Percentiles rank a stretch among this genome's conserved stretches.
Evolutionary conservation across 2,113 vertebrate genomes (phyloP).

Genomic region (Steatornis caripensis): DNA sequence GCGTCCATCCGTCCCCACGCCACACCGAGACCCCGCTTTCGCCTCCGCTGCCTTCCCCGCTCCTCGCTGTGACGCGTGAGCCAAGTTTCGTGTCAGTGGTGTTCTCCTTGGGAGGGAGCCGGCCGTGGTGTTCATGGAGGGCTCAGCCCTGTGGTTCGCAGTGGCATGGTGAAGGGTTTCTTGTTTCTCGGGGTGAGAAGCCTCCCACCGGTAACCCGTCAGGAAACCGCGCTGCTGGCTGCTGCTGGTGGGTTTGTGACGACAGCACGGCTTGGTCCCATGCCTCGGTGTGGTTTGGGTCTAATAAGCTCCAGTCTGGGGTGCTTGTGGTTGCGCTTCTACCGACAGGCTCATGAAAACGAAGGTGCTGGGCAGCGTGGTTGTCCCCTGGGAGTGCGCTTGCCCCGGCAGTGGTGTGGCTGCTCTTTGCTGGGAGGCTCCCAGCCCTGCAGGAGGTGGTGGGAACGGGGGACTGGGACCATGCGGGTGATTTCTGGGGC

Average conservation of each 20-base stretch:
- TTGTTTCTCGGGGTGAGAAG: background rate
- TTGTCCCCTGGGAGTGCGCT: background rate
- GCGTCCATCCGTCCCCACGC: background rate
- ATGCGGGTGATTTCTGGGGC: background rate
- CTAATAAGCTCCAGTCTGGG: background rate
- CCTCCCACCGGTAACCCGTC: background rate
- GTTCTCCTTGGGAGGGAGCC: background rate
- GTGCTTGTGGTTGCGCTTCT: accelerated
- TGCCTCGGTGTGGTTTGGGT: background rate
- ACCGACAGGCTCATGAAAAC: background rate
- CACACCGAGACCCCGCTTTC: background rate
- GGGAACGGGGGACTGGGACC: background rate
- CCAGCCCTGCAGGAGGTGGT: background rate
- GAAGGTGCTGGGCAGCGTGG: background rate
- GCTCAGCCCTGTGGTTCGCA: accelerated
- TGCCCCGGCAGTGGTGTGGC: background rate
- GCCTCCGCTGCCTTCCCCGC: background rate
- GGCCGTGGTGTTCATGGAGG: background rate
- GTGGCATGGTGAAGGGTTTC: background rate
- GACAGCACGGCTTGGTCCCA: accelerated
- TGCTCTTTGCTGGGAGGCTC: background rate
- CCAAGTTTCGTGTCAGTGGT: background rate
- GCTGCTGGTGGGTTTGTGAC: background rate
- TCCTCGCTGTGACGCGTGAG: background rate
- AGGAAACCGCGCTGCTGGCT: background rate